Percentiles rank a stretch among this genome's conserved stretches.
Conservation (phyloP, 2,888 invertebrate species). For the Junonia oenone region DNA sequence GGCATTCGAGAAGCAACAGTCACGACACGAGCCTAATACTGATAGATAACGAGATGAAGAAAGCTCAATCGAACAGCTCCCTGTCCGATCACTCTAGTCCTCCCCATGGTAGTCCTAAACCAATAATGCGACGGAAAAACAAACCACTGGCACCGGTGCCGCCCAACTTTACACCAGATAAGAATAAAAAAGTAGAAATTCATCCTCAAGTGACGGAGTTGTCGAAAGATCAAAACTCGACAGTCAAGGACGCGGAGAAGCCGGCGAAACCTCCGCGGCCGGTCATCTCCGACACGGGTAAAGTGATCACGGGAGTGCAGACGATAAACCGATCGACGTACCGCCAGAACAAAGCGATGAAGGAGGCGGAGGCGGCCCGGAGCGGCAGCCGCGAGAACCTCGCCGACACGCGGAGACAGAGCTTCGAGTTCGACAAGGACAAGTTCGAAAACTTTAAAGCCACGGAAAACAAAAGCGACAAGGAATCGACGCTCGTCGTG, state of each 20-base stretch:
- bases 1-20: constrained; percentile 80
- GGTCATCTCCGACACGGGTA: constrained; percentile 69
- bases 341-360: constrained; percentile 70
- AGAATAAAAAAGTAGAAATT: constrained; percentile 51
- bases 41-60: constrained; percentile 71
- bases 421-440: constrained; percentile 78
- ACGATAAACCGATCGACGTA: constrained; percentile 82
- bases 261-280: constrained; percentile 84
- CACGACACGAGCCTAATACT: constrained; percentile 79
- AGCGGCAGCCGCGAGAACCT: constrained; percentile 63
- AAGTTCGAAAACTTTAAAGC: constrained; percentile 50
- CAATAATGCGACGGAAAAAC: constrained; percentile 84
- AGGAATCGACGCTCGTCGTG: constrained; percentile 54
- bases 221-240: constrained; percentile 39
- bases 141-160: constrained; percentile 87
- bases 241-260: constrained; percentile 57
- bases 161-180: constrained; percentile 79
- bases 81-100: constrained; percentile 84
- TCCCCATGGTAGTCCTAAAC: constrained; percentile 87
- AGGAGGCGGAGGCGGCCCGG: constrained; percentile 61
- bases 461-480: constrained; percentile 34
- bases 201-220: constrained; percentile 40
- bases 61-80: constrained; percentile 84
- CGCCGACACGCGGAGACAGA: constrained; percentile 69
- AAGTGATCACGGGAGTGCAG: constrained; percentile 74